phyloP scores from a whole-genome alignment of 2,113 vertebrate species.

The Fregata magnificens region DNA sequence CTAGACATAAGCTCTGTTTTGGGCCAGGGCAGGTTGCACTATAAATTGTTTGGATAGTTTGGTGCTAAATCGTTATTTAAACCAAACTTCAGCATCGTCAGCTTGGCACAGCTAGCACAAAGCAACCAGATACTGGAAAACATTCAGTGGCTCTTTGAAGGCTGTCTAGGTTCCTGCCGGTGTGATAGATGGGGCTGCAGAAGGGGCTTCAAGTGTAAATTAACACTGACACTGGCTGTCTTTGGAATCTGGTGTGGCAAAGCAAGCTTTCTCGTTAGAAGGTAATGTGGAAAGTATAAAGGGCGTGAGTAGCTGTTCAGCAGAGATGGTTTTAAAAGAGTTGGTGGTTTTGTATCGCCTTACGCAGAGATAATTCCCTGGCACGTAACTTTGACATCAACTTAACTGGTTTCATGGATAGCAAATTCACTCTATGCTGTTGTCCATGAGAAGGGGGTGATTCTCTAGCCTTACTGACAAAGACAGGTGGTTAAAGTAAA shows the following conservation, averaged over 20 bases:
- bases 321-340: background rate
- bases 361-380: background rate
- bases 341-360: background rate
- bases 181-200: background rate
- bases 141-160: background rate
- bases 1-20: background rate
- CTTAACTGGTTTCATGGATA: background rate
- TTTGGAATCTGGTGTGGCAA: background rate
- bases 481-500: background rate
- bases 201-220: background rate
- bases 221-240: background rate
- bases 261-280: background rate
- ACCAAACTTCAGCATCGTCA: background rate
- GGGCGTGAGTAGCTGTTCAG: background rate
- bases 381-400: background rate
- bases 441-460: background rate
- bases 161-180: background rate
- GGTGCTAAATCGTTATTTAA: background rate
- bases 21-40: background rate
- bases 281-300: background rate
- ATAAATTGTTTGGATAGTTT: background rate
- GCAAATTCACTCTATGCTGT: background rate
- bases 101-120: background rate
- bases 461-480: background rate
- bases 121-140: background rate